Evolutionary conservation across 2,888 invertebrate genomes (phyloP).

Genomic region (Rhodophaea formosa): DNA sequence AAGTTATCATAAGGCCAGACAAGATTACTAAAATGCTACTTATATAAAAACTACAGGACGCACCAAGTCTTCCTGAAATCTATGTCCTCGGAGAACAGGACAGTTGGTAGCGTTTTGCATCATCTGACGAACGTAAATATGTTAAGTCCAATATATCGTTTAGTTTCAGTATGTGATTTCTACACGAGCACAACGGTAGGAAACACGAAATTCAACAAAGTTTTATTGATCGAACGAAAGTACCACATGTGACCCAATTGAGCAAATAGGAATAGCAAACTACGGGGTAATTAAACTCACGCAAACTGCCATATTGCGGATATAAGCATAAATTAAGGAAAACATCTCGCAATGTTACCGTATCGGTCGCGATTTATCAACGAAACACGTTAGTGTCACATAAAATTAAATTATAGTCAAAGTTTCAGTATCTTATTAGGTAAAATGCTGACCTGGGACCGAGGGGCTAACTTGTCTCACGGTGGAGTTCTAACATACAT

Average conservation of each 20-base stretch:
- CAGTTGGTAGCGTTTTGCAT: too few species aligned
- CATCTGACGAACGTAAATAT: too few species aligned
- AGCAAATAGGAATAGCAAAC: not conserved
- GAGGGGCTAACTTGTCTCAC: not conserved
- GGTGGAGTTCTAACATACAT: too few species aligned
- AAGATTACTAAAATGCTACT: too few species aligned
- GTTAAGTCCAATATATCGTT: too few species aligned
- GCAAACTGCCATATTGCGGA: not conserved
- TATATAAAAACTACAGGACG: too few species aligned
- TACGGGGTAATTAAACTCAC: not conserved
- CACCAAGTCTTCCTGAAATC: too few species aligned
- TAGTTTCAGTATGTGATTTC: too few species aligned
- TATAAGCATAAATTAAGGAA: slow-evolving; percentile 14
- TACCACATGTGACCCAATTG: not conserved
- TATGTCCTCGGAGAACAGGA: too few species aligned
- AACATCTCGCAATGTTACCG: slow-evolving; percentile 14
- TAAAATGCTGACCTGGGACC: slow-evolving; percentile 37
- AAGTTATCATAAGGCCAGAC: too few species aligned
- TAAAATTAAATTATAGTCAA: slow-evolving; percentile 57
- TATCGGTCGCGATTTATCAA: slow-evolving; percentile 37
- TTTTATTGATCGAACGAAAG: not conserved
- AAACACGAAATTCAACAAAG: not conserved
- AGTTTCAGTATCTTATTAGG: slow-evolving; percentile 46
- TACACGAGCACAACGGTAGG: too few species aligned
- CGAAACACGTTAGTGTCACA: slow-evolving; percentile 51